Evolutionary conservation across 2,113 vertebrate genomes (phyloP), one percentile per base, ranked within the genome.

Genomic region (Egretta garzetta): DNA sequence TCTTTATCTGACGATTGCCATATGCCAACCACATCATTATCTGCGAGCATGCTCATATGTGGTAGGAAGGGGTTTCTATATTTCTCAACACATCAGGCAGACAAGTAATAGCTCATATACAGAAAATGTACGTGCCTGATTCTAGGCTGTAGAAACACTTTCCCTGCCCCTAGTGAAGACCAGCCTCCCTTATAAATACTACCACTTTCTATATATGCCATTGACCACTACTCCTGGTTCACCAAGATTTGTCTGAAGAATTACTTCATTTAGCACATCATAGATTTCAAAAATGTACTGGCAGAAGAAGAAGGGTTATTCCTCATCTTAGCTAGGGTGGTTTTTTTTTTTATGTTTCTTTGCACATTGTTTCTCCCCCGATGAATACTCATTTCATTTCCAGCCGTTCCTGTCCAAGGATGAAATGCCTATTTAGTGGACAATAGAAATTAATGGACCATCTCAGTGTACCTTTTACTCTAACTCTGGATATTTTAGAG

Each of bases 91-190:
- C 17, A 2, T 7, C 45, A 49, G 17, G n/a, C 59, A 93, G 66
- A 56, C 33, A 15, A 58, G 19, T n/a, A 70, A 47, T 20, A 71
- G 45, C 37, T 30, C 82, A 26, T 4, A 43, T 8, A 43, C 2
- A 9, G 45, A 58, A 59, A 84, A 68, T 0, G 1, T 2, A 47
- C 30, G 0, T 20, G 26, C 5, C 14, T 41, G 4, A 32, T 72
- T 43, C 30, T 10, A 6, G 0, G 2, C 13, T 4, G 6, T 12
- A 77, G 14, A 28, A 62, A 26, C 47, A 60, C 39, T 68, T 85
- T 43, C 18, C 21, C 41, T 32, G 22, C 11, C 53, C 33, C 22
- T 26, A 77, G 21, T 1, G 12, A 52, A 52, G 14, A 32, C 8
- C 23, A 66, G 16, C 35, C 32, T 37, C 52, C 60, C 60, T n/a